A percentile compares a stretch with the other conserved stretches of the same genome.
These are phyloP conservation scores for Meliscaeva auricollis DNA, from an alignment of 2,888 invertebrate genomes.

Conservation along the genomic window DNA sequence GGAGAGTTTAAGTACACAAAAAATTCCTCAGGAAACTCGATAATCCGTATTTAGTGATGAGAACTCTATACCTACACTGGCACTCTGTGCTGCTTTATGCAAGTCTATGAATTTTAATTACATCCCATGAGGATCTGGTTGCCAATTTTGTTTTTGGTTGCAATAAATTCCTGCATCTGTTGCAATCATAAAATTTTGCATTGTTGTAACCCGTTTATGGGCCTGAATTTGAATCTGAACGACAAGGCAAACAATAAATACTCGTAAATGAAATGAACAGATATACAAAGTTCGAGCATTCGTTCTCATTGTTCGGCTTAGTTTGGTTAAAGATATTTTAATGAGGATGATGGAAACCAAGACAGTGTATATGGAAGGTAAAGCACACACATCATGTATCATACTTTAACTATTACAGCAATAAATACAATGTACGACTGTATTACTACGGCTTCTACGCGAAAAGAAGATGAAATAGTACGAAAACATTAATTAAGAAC, in stretches of 20 bases:
- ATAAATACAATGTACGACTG: background rate
- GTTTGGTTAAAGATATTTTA: slow-evolving; percentile 75
- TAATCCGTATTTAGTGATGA: slow-evolving; percentile 47
- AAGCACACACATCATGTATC: slow-evolving; percentile 40
- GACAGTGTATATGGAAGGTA: slow-evolving; percentile 38
- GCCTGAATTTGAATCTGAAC: slow-evolving; percentile 70
- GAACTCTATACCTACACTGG: slow-evolving; percentile 1
- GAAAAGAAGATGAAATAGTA: slow-evolving; percentile 23
- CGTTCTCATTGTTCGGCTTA: slow-evolving; percentile 72
- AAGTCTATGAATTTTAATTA: slow-evolving; percentile 75
- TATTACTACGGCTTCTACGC: slow-evolving; percentile 26
- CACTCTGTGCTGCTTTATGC: no score
- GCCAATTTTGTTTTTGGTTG: slow-evolving; percentile 62
- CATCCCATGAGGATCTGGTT: slow-evolving; percentile 51
- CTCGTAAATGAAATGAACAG: slow-evolving; percentile 8
- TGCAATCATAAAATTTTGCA: slow-evolving; percentile 76
- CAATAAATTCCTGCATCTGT: slow-evolving; percentile 73
- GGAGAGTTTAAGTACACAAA: background rate
- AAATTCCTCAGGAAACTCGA: slow-evolving; percentile 48
- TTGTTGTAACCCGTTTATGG: slow-evolving; percentile 68
- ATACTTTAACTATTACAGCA: background rate
- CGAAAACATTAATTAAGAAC: slow-evolving; percentile 17
- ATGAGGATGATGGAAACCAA: slow-evolving; percentile 70
- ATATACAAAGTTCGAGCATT: slow-evolving; percentile 39
- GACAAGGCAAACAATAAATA: slow-evolving; percentile 12